Base-by-base conservation (phyloP, 2,113 vertebrate genomes). In the Lophius piscatorius region DNA sequence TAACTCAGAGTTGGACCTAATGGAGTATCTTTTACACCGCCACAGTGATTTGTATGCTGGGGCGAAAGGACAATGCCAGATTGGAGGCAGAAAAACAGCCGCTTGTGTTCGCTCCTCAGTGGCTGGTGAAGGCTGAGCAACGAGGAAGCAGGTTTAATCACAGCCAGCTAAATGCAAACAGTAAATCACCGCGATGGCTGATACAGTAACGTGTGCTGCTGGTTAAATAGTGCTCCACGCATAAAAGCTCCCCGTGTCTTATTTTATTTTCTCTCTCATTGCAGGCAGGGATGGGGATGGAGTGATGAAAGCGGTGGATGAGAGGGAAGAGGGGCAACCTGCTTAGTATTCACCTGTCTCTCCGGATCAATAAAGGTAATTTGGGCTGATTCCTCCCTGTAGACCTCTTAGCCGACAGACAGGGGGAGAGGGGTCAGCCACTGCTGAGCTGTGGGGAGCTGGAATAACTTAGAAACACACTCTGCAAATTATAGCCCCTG, bases 281-380 rank as follows among this genome's bases (percentile, higher is more conserved):
- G 14, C 44, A 71, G 42, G 57, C 40, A 44, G 67, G 58, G 23
- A 45, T 56, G 62, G 49, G 49, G 59, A 12, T 48, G 65, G 76
- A 64, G 40, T 35, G 74, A 71, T 65, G 66, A 74, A 62, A 80
- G 50, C 16, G 44, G 18, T 39, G 48, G 45, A 52, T 50, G 64
- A 70, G 59, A 66, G 64, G 11, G 63, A 70, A 61, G 62, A 72
- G 58, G 63, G 72, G 73, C 72, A 77, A 54, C 74, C 87, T 90
- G 83, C 63, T 90, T 89, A 80, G 57, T 90, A 91, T 91, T 90
- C 90, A 92, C 88, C 92, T 85, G 92, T 80, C 84, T 80, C 81
- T 83, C 86, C 78, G 90, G 87, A 91, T 93, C 88, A 92, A 86
- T 88, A 60, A 88, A 83, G 75, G 86, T 90, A 89, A 90, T 90